These are phyloP conservation scores for Canis aureus DNA, from an alignment of 2,113 vertebrate species.

Conservation along the genomic window DNA sequence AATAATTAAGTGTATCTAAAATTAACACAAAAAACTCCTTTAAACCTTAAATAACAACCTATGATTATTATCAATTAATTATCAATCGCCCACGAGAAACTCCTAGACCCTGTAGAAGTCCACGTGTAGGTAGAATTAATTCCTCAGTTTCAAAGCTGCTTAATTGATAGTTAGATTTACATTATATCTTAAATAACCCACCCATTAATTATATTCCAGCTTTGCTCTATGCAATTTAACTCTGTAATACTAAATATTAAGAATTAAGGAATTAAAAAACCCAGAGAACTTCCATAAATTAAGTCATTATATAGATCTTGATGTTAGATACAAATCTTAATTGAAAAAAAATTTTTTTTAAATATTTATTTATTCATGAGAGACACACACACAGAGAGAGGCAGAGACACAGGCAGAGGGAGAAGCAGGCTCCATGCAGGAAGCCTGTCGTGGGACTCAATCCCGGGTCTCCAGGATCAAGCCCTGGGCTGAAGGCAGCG, in stretches of 20 bases:
- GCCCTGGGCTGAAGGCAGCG: too few species aligned
- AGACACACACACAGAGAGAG: too few species aligned
- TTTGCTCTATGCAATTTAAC: neutral
- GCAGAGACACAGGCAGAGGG: too few species aligned
- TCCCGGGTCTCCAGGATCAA: too few species aligned
- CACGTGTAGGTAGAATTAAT: neutral
- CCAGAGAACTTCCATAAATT: neutral
- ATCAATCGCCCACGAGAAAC: neutral
- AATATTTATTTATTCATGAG: too few species aligned
- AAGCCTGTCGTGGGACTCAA: too few species aligned
- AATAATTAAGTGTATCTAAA: neutral
- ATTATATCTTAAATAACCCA: neutral
- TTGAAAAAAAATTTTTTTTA: neutral
- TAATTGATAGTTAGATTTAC: neutral
- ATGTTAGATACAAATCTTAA: neutral
- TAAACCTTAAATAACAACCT: neutral
- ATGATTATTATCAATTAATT: neutral
- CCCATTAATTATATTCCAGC: neutral
- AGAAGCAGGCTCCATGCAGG: too few species aligned
- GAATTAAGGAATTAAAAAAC: conserved; percentile 3
- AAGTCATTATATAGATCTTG: neutral
- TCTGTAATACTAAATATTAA: neutral
- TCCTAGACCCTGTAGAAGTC: neutral
- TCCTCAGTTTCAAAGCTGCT: neutral
- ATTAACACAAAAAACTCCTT: neutral